Evolutionary conservation across 2,113 vertebrate genomes (phyloP), one percentile per base, ranked within the genome.

Genomic region (Willisornis vidua): DNA sequence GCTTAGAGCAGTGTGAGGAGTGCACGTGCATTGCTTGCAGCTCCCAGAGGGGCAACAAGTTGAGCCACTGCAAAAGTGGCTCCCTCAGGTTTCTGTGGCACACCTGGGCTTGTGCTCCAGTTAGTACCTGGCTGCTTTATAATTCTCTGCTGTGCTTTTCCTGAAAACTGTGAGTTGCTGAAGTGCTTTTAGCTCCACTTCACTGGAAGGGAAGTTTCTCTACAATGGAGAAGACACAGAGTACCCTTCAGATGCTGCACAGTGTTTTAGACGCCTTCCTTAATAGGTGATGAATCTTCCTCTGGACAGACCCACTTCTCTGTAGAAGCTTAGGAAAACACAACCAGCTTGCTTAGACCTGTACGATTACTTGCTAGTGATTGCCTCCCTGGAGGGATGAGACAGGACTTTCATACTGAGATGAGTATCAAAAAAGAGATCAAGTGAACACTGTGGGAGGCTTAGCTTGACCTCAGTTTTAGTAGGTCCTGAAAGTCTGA

Each of bases 91-190:
- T 1, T 11, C 52, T 54, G 54, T n/a, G 80, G 41, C 62, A 86
- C 4, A 2, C 52, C 8, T 19, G 26, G 0, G 8, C 20, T 23
- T 43, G 25, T 77, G n/a, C 71, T 72, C 5, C 1, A 0, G 6
- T 29, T 25, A 18, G 25, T 37, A 24, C 67, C 58, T 80, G 87
- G 37, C 11, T 87, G 41, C 51, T 61, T 33, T 25, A 7, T 26
- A 58, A 0, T 18, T 70, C 65, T 59, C 43, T 45, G 17, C 49
- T 35, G 24, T 62, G 79, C 39, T 80, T 65, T 68, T 46, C 29
- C 80, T 63, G 23, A 61, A 80, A 61, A 43, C 63, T 8, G 28
- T 46, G 67, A 65, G 58, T 26, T 59, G 41, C 62, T 89, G 25
- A 61, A 83, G 84, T 80, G 77, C 74, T 94, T 93, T 91, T 66